phyloP scores from a whole-genome alignment of 2,888 invertebrate species.

The Drosophila mercatorum region DNA sequence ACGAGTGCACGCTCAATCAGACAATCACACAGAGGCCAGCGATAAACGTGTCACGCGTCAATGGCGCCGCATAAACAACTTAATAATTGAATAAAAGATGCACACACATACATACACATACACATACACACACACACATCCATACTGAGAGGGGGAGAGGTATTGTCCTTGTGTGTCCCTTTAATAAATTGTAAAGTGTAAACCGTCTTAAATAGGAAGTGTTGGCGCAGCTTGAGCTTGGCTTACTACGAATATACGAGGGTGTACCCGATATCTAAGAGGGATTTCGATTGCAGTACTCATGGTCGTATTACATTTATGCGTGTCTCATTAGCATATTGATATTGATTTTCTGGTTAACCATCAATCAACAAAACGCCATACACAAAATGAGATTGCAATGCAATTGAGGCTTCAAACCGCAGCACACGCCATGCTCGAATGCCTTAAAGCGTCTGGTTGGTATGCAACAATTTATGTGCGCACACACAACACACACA shows the following conservation, averaged over 20 bases:
- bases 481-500: slow-evolving; percentile 18
- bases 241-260: slow-evolving; percentile 13
- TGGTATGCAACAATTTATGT: slow-evolving; percentile 76
- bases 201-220: background rate
- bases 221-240: background rate
- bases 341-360: slow-evolving; percentile 78
- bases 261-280: background rate
- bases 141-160: background rate
- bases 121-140: slow-evolving; percentile 13
- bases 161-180: too few relatives aligned
- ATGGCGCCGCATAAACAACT: slow-evolving; percentile 59
- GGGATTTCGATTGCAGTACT: background rate
- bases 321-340: slow-evolving; percentile 75
- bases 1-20: slow-evolving; percentile 36
- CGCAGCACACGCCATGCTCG: slow-evolving; percentile 74
- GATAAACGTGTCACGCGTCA: slow-evolving; percentile 58
- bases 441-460: slow-evolving; percentile 75
- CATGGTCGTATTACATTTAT: slow-evolving; percentile 30
- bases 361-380: slow-evolving; percentile 78
- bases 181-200: background rate
- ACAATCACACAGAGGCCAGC: slow-evolving; percentile 34
- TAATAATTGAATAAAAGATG: slow-evolving; percentile 56
- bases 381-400: slow-evolving; percentile 73
- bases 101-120: slow-evolving; percentile 10
- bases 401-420: slow-evolving; percentile 78